phyloP scores from a whole-genome alignment of 2,113 vertebrate species.

The Daubentonia madagascariensis region DNA sequence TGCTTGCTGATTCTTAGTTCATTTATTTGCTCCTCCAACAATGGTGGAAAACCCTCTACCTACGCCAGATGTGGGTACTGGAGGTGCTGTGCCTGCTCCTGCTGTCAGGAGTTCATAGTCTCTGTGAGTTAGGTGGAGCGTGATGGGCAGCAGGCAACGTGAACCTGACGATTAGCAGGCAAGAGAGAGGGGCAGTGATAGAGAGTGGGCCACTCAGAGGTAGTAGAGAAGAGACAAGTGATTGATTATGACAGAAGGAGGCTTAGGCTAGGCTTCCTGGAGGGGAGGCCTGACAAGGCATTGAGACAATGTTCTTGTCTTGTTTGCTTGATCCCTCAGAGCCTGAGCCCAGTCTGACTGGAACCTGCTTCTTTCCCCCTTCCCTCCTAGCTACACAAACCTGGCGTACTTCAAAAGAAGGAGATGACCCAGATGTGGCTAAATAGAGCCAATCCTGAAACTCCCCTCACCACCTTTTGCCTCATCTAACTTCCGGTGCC shows the following conservation, averaged over 20 bases:
- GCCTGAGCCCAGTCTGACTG: not conserved
- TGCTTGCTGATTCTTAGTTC: not conserved
- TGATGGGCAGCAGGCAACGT: not conserved
- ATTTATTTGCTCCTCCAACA: not conserved
- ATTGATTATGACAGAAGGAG: not conserved
- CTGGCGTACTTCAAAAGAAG: not conserved
- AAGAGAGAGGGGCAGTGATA: fast-evolving
- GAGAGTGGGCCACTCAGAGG: fast-evolving
- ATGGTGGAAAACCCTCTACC: not conserved
- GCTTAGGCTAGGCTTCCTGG: not conserved
- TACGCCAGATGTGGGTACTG: not conserved
- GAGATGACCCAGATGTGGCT: not conserved
- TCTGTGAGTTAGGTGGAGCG: not conserved
- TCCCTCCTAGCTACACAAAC: not conserved
- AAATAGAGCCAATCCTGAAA: not conserved
- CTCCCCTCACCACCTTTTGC: not conserved
- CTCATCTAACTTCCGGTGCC: not conserved
- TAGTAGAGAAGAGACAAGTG: not conserved
- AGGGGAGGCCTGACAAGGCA: not conserved
- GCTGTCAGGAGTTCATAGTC: not conserved
- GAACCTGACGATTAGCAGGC: not conserved
- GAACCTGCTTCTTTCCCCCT: not conserved
- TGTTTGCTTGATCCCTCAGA: not conserved
- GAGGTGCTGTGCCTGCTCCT: not conserved
- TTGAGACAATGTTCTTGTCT: not conserved